Percentiles rank a stretch among this genome's conserved stretches.
phyloP scores from a whole-genome alignment of 2,113 vertebrate genomes.

The Piliocolobus tephrosceles region DNA sequence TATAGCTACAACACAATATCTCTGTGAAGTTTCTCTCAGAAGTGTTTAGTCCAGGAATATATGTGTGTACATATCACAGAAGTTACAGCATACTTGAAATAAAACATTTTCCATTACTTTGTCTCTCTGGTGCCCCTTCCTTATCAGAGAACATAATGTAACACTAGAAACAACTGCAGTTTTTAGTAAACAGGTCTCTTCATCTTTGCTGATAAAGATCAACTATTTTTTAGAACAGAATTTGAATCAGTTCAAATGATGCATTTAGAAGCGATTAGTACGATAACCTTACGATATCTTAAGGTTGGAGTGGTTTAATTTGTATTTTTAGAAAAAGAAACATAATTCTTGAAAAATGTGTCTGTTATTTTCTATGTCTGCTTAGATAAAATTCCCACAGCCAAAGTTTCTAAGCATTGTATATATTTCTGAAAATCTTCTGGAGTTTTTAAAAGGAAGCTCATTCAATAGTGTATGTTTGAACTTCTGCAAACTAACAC shows the following conservation, averaged over 20 bases:
- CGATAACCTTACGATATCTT: not conserved
- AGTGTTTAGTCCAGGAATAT: not conserved
- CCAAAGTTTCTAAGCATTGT: not conserved
- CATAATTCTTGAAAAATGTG: constrained; percentile 6
- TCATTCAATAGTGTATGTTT: not conserved
- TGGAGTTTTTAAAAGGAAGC: not conserved
- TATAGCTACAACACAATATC: not conserved
- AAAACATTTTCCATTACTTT: not conserved
- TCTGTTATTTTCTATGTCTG: not conserved
- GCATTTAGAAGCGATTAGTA: not conserved
- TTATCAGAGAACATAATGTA: constrained; percentile 17
- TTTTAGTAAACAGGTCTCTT: constrained; percentile 55
- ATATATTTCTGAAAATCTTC: constrained; percentile 6
- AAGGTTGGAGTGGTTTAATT: constrained; percentile 10
- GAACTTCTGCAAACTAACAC: not conserved
- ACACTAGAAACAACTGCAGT: constrained; percentile 19
- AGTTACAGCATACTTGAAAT: not conserved
- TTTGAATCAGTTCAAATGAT: constrained; percentile 45
- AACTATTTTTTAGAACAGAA: constrained; percentile 30
- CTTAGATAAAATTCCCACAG: not conserved
- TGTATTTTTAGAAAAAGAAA: constrained; percentile 57
- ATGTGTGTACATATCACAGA: not conserved
- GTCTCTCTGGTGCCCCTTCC: not conserved
- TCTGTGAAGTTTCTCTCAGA: not conserved
- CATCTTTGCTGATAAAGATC: constrained; percentile 69